Evolutionary conservation across 2,888 invertebrate species (phyloP).

Genomic region (Rhorus exstirpatorius): DNA sequence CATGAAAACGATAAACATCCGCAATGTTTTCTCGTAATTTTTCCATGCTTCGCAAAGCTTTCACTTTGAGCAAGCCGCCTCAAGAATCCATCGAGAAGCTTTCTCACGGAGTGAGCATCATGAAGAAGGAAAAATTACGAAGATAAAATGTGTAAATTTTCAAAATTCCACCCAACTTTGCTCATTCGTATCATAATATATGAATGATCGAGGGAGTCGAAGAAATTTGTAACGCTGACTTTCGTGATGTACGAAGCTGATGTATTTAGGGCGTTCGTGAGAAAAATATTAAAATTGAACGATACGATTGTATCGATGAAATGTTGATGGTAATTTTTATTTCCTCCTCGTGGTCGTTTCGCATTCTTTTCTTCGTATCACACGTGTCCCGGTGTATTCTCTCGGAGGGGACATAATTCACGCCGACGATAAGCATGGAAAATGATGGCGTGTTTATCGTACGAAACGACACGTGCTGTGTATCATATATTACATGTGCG

Average conservation of each 20-base stretch:
- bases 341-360: slow-evolving; percentile 19
- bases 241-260: not conserved
- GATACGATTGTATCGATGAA: slow-evolving; percentile 26
- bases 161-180: too few relatives aligned
- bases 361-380: slow-evolving; percentile 48
- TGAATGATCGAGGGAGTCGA: not conserved
- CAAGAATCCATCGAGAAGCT: too few relatives aligned
- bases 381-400: slow-evolving; percentile 40
- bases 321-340: slow-evolving; percentile 44
- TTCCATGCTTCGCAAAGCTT: too few relatives aligned
- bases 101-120: too few relatives aligned
- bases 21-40: too few relatives aligned
- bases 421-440: slow-evolving; percentile 60
- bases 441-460: slow-evolving; percentile 68
- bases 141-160: too few relatives aligned
- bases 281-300: slow-evolving; percentile 12
- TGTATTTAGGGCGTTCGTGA: too few relatives aligned
- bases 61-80: too few relatives aligned
- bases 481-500: slow-evolving; percentile 4
- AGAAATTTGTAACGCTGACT: not conserved
- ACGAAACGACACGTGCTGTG: slow-evolving; percentile 63
- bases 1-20: too few relatives aligned
- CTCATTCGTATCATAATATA: too few relatives aligned
- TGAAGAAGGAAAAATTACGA: too few relatives aligned
- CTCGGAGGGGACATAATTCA: slow-evolving; percentile 56